Percentiles rank a stretch among this genome's conserved stretches.
Conservation (phyloP, 2,113 vertebrate genomes). For the Pseudopodoces humilis region DNA sequence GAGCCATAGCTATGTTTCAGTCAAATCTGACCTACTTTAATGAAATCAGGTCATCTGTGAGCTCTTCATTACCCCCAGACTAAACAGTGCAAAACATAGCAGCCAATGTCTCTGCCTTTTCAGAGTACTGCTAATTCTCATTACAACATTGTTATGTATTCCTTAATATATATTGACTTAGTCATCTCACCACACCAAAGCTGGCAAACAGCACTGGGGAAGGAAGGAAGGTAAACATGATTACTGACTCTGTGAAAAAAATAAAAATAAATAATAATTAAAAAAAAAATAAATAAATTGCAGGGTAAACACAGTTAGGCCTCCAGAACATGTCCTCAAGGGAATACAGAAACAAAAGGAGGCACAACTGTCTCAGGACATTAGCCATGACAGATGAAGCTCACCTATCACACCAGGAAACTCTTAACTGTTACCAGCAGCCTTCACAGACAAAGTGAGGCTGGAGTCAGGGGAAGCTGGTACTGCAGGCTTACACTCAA, state of each 20-base stretch:
- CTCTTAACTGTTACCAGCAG: slow-evolving; percentile 30
- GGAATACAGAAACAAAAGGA: slow-evolving; percentile 72
- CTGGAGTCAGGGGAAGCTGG: slow-evolving; percentile 2
- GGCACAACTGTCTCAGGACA: slow-evolving; percentile 61
- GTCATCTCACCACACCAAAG: slow-evolving; percentile 64
- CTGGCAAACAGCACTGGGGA: slow-evolving; percentile 69
- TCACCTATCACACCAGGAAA: slow-evolving; percentile 71
- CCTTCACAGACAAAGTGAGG: slow-evolving; percentile 51
- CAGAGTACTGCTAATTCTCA: slow-evolving; percentile 65
- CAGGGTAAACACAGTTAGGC: slow-evolving; percentile 68
- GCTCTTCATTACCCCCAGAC: slow-evolving; percentile 91
- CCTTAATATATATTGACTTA: slow-evolving; percentile 78
- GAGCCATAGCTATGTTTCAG: slow-evolving; percentile 65
- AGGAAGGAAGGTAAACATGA: slow-evolving; percentile 71
- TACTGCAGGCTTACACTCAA: not conserved
- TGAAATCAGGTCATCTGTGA: slow-evolving; percentile 91
- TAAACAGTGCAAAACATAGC: slow-evolving; percentile 82
- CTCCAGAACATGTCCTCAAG: slow-evolving; percentile 68
- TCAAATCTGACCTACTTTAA: slow-evolving; percentile 84
- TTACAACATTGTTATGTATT: slow-evolving; percentile 74
- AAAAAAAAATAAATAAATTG: slow-evolving; percentile 6
- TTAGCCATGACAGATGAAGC: slow-evolving; percentile 67
- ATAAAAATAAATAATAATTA: not conserved
- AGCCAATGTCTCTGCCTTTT: slow-evolving; percentile 72
- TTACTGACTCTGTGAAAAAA: slow-evolving; percentile 9